Evolutionary conservation across 2,888 invertebrate species (phyloP).

Genomic region (Parapristionchus giblindavisi): DNA sequence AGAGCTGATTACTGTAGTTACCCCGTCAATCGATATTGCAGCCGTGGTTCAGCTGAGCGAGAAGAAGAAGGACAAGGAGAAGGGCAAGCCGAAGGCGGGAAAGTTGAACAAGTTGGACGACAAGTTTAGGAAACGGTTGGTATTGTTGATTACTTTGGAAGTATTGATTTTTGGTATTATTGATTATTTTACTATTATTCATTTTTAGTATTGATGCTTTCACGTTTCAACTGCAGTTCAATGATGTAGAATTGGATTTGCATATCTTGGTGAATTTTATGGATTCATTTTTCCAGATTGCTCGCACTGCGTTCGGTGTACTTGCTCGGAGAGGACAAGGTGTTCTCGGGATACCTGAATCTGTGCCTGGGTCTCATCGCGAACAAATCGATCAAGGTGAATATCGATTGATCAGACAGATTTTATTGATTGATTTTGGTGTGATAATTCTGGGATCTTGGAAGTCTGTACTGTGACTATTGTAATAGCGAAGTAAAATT

Average conservation of each 20-base stretch:
- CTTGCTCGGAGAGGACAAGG: constrained; percentile 17
- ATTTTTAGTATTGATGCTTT: too few relatives aligned
- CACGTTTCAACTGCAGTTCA: background rate
- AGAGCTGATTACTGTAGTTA: too few relatives aligned
- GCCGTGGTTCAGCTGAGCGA: background rate
- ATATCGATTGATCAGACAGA: too few relatives aligned
- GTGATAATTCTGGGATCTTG: too few relatives aligned
- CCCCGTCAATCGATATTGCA: background rate
- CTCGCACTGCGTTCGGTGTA: background rate
- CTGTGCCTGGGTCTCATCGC: constrained; percentile 10
- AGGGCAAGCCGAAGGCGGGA: constrained; percentile 13
- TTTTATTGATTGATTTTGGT: too few relatives aligned
- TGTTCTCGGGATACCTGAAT: constrained; percentile 1
- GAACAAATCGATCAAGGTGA: constrained; percentile 10
- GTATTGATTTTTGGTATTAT: too few relatives aligned
- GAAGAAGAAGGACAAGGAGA: constrained; percentile 17
- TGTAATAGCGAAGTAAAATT: too few relatives aligned
- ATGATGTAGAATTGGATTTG: background rate
- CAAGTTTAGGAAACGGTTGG: constrained; percentile 32
- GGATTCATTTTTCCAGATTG: constrained; percentile 9
- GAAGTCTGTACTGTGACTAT: too few relatives aligned
- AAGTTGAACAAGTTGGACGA: constrained; percentile 28
- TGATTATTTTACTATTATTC: too few relatives aligned
- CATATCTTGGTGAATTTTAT: background rate
- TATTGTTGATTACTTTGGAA: background rate